Percentiles rank a stretch among this genome's conserved stretches.
phyloP scores from a whole-genome alignment of 2,888 invertebrate species.

The Polyploca ridens region DNA sequence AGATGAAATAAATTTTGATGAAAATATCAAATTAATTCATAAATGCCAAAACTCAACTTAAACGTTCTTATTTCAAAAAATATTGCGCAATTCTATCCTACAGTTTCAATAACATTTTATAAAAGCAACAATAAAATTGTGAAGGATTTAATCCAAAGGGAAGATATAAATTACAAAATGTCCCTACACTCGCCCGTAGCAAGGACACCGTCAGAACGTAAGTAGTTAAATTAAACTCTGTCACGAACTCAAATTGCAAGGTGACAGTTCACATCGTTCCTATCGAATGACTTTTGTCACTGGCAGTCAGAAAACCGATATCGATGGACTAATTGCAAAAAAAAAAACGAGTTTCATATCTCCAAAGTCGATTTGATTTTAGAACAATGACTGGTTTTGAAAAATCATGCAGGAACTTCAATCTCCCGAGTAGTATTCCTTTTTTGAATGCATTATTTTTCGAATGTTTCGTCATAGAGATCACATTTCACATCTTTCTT shows the following conservation, averaged over 20 bases:
- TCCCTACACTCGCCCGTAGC: not conserved
- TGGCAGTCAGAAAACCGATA: slow-evolving; percentile 1
- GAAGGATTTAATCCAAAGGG: not conserved
- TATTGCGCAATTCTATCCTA: not conserved
- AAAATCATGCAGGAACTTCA: not conserved
- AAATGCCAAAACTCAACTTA: no score
- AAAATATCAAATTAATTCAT: no score
- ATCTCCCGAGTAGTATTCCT: no score
- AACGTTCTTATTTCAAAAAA: no score
- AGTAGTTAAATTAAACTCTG: slow-evolving; percentile 31
- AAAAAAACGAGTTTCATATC: not conserved
- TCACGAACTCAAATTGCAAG: slow-evolving; percentile 22
- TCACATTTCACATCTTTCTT: no score
- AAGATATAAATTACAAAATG: not conserved
- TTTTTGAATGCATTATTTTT: not conserved
- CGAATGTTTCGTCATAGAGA: not conserved
- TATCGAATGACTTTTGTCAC: not conserved
- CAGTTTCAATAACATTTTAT: not conserved
- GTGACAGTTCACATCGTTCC: slow-evolving; percentile 5
- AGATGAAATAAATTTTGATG: no score
- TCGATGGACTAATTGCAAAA: not conserved
- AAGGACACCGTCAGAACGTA: slow-evolving; percentile 15
- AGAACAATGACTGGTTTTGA: not conserved
- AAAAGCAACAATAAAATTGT: not conserved
- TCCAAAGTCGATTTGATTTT: not conserved